Conservation (phyloP, 2,113 vertebrate species). For the Cavia porcellus region DNA sequence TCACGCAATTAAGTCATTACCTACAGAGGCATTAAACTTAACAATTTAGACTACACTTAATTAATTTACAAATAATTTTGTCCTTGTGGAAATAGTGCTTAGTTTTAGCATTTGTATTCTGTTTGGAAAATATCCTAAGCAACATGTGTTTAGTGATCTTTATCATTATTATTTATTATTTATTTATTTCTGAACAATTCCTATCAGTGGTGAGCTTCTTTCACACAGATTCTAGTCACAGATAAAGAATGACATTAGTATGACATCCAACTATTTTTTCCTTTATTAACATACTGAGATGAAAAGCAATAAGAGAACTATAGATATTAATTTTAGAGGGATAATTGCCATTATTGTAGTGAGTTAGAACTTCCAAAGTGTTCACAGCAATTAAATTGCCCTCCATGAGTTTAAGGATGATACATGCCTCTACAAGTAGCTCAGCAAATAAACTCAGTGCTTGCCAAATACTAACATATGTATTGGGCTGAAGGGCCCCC, state of each 20-base stretch:
- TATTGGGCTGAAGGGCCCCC: not conserved
- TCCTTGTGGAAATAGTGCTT: not conserved
- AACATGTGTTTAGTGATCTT: conserved; percentile 1
- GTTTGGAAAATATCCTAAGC: not conserved
- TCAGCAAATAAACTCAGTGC: not conserved
- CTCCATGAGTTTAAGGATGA: not conserved
- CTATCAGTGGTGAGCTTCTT: not conserved
- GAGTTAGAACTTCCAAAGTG: conserved; percentile 18
- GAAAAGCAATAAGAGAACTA: not conserved
- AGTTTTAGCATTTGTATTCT: conserved; percentile 11
- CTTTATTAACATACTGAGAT: not conserved
- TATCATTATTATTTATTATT: not conserved
- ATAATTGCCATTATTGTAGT: not conserved
- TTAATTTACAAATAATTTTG: conserved; percentile 52
- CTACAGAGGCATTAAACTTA: not conserved
- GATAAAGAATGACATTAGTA: not conserved
- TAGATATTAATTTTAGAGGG: conserved; percentile 24
- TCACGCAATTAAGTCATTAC: not conserved
- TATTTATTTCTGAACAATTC: not conserved
- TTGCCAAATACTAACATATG: not conserved
- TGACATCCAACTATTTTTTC: not conserved
- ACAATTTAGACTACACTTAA: not conserved
- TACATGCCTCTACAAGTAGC: not conserved
- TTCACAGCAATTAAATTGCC: not conserved
- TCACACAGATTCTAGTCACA: conserved; percentile 27